Evolutionary conservation across 1,140 invertebrate genomes (phyloP).

Genomic region (Cryptotermes secundus): DNA sequence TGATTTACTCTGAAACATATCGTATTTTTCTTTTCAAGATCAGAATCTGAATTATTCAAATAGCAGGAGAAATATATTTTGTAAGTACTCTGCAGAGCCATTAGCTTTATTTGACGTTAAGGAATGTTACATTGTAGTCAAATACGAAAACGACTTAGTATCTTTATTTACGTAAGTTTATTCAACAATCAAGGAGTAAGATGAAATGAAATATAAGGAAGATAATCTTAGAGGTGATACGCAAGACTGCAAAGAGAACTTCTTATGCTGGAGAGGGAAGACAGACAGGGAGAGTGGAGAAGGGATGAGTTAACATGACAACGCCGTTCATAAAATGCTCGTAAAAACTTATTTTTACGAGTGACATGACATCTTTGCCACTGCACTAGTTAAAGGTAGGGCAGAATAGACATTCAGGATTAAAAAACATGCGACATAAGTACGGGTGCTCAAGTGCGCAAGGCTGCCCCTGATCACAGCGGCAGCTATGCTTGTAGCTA

Average conservation of each 20-base stretch:
- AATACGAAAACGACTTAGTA: not conserved
- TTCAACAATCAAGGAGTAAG: not conserved
- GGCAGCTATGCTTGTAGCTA: not conserved
- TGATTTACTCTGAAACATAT: not conserved
- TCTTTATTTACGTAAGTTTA: not conserved
- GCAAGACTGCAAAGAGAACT: not conserved
- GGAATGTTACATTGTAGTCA: not conserved
- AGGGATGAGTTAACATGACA: conserved; percentile 29
- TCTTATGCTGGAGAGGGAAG: not conserved
- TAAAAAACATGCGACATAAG: not conserved
- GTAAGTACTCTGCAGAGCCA: not conserved
- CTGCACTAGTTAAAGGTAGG: conserved; percentile 39
- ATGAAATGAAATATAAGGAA: not conserved
- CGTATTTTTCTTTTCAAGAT: not conserved
- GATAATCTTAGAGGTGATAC: not conserved
- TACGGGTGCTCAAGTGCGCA: not conserved
- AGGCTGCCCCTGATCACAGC: not conserved
- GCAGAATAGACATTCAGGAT: not conserved
- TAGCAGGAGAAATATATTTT: not conserved
- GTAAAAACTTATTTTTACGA: conserved; percentile 58
- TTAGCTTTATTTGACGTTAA: not conserved
- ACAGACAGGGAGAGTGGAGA: not conserved
- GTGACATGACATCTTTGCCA: conserved; percentile 54
- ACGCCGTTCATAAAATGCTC: conserved; percentile 52
- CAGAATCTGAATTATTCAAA: not conserved